These are phyloP conservation scores for Bergia sp. DNA, from an alignment of 92 coral and sea anemone genomes.

Conservation along the genomic window DNA sequence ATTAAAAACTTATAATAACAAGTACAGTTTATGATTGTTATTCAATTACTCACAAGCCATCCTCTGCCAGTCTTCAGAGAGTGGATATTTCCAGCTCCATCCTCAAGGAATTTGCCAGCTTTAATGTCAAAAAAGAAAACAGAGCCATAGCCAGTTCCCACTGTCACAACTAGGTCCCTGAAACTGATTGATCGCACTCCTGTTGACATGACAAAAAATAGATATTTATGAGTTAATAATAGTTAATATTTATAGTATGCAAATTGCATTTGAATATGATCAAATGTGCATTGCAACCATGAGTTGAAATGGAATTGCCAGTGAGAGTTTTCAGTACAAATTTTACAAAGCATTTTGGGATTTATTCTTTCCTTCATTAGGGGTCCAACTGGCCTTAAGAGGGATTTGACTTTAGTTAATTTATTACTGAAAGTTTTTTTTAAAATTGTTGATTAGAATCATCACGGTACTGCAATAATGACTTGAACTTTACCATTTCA, in stretches of 20 bases:
- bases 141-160: constrained; percentile 94
- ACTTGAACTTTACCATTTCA: too few species aligned
- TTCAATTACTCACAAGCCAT: constrained; percentile 85
- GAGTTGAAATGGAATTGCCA: too few species aligned
- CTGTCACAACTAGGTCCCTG: constrained; percentile 76
- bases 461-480: too few species aligned
- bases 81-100: constrained; percentile 52
- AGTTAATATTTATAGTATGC: background rate
- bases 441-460: too few species aligned
- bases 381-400: too few species aligned
- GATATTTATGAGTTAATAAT: background rate
- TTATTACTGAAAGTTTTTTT: too few species aligned
- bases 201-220: background rate
- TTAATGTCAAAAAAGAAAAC: constrained; percentile 83
- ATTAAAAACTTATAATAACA: background rate
- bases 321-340: too few species aligned
- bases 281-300: too few species aligned
- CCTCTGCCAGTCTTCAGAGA: constrained; percentile 86
- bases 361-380: too few species aligned
- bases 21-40: background rate
- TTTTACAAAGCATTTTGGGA: too few species aligned
- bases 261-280: too few species aligned
- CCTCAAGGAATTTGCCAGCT: constrained; percentile 60
- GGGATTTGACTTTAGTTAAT: too few species aligned
- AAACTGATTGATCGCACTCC: constrained; percentile 96